phyloP scores from a whole-genome alignment of 1,140 invertebrate species.

The Oscheius sp. region DNA sequence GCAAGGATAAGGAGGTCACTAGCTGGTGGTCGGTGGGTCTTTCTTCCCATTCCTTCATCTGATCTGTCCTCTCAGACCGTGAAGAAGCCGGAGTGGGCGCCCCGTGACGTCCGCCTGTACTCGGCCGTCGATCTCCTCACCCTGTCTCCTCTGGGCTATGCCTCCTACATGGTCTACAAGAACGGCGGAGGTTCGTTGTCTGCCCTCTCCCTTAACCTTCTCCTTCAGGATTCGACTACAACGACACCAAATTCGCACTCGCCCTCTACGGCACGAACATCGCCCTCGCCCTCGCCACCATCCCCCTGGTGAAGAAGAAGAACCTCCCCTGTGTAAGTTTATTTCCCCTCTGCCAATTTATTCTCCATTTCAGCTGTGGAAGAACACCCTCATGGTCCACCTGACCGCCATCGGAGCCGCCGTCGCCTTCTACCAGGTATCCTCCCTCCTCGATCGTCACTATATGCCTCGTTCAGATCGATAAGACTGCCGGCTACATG shows the following conservation, averaged over 20 bases:
- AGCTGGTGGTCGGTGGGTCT: conserved; percentile 44
- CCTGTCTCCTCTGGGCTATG: conserved; percentile 52
- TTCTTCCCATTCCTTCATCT: not conserved
- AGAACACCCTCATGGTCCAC: conserved; percentile 45
- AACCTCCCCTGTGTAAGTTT: conserved; percentile 47
- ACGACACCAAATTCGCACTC: conserved; percentile 54
- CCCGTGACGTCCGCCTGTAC: conserved; percentile 37
- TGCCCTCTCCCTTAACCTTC: not conserved
- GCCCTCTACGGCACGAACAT: conserved; percentile 54
- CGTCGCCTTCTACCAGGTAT: conserved; percentile 49
- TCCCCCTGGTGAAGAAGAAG: conserved; percentile 50
- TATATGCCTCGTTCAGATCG: conserved; percentile 43
- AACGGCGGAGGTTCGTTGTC: conserved; percentile 52
- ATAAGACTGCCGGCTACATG: conserved; percentile 52
- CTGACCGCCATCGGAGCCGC: conserved; percentile 47
- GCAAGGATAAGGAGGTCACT: conserved; percentile 38
- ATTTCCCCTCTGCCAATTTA: too few relatives aligned
- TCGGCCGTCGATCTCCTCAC: conserved; percentile 47
- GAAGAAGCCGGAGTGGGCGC: conserved; percentile 48
- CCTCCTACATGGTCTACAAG: conserved; percentile 59
- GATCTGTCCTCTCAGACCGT: conserved; percentile 10
- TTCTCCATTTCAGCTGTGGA: conserved; percentile 46
- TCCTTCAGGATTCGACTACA: conserved; percentile 56
- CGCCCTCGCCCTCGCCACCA: conserved; percentile 27
- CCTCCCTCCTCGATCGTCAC: not conserved